phyloP scores from a whole-genome alignment of 2,113 vertebrate genomes.

The Takifugu flavidus region DNA sequence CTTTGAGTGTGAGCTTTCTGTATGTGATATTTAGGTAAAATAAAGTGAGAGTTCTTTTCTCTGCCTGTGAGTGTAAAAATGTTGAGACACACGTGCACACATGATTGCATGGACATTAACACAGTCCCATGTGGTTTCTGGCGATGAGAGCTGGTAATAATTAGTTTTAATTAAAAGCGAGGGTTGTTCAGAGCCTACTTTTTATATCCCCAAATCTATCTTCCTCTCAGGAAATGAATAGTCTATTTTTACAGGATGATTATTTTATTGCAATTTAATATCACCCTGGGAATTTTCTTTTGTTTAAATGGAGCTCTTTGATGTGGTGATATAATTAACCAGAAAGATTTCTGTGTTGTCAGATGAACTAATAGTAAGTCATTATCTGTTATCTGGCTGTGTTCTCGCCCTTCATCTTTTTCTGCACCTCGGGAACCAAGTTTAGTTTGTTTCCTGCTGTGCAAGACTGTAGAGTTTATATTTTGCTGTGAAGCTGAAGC shows the following conservation, averaged over 20 bases:
- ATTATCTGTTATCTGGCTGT: not conserved
- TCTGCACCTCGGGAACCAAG: not conserved
- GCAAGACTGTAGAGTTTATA: conserved; percentile 1
- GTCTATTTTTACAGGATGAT: conserved; percentile 13
- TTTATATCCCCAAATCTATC: not conserved
- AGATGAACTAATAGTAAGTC: not conserved
- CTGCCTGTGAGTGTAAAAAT: conserved; percentile 14
- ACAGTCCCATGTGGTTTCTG: conserved; percentile 24
- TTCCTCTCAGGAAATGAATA: conserved; percentile 30
- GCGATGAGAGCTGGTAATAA: conserved; percentile 37
- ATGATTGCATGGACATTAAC: not conserved
- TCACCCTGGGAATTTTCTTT: conserved; percentile 2
- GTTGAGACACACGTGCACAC: conserved; percentile 2
- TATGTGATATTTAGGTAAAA: conserved; percentile 1
- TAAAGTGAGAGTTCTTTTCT: conserved; percentile 22
- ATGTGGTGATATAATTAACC: not conserved
- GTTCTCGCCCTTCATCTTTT: conserved; percentile 14
- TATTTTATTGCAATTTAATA: conserved; percentile 28
- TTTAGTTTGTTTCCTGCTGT: conserved; percentile 6
- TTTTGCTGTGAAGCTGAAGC: conserved; percentile 16
- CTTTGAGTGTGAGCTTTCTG: conserved; percentile 5
- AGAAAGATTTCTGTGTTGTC: not conserved
- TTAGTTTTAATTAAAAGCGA: conserved; percentile 56
- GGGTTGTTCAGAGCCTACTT: conserved; percentile 6
- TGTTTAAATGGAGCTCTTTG: conserved; percentile 17